Conservation (phyloP, 1,140 invertebrate genomes). For the Diorhabda sublineata region DNA sequence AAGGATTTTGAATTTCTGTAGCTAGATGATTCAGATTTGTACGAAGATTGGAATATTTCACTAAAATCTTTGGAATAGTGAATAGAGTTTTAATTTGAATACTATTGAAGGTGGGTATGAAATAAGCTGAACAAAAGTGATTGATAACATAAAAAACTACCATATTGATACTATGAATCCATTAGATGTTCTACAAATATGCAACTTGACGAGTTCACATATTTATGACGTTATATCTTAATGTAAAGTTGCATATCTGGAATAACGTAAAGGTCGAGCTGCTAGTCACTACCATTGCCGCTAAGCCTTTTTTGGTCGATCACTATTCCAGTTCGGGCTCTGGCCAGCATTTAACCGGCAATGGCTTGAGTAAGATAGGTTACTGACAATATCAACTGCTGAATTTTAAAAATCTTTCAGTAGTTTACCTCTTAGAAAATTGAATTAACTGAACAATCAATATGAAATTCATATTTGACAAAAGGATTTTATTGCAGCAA, state of each 20-base stretch:
- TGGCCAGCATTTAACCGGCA: slow-evolving; percentile 13
- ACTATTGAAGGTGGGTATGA: background rate
- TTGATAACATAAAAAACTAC: background rate
- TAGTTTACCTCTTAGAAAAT: background rate
- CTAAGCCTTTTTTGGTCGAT: background rate
- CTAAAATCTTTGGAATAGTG: no score
- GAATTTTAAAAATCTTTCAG: slow-evolving; percentile 12
- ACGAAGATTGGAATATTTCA: no score
- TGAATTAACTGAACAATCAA: background rate
- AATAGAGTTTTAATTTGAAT: background rate
- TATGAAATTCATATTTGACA: no score
- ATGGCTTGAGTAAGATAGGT: slow-evolving; percentile 15
- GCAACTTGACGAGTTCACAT: background rate
- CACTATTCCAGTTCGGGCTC: slow-evolving; percentile 16
- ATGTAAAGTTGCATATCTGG: no score
- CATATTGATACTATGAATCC: background rate
- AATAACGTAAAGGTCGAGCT: background rate
- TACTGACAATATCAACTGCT: slow-evolving; percentile 12
- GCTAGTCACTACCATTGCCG: slow-evolving; percentile 6
- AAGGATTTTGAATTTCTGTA: no score
- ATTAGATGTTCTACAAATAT: background rate
- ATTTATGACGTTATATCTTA: background rate
- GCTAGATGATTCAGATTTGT: no score
- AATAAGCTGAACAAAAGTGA: background rate
- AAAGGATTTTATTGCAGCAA: no score